These are phyloP conservation scores for Polymixis flavicincta DNA, from an alignment of 2,888 invertebrate genomes.

Conservation along the genomic window DNA sequence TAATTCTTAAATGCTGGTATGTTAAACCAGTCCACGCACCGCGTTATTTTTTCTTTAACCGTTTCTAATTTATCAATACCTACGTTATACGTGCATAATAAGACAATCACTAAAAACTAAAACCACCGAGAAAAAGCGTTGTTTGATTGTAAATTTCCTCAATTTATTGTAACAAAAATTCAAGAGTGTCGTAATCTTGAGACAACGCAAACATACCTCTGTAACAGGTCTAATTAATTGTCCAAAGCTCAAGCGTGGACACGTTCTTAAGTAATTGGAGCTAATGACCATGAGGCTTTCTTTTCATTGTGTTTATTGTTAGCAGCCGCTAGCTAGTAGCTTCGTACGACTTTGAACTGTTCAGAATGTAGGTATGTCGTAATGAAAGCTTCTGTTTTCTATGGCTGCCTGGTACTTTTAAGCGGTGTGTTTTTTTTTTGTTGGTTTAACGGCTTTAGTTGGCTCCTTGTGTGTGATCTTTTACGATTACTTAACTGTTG, in stretches of 20 bases:
- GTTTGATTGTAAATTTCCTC: too few species aligned
- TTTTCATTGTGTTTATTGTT: conserved; percentile 61
- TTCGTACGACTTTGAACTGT: conserved; percentile 28
- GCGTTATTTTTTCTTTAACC: too few species aligned
- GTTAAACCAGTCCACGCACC: conserved; percentile 44
- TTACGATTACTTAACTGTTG: not conserved
- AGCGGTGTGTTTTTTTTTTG: conserved; percentile 7
- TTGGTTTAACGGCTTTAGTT: not conserved
- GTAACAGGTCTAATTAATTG: conserved; percentile 36
- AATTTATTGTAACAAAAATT: too few species aligned
- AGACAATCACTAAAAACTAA: too few species aligned
- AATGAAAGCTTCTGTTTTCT: conserved; percentile 30
- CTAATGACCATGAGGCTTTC: conserved; percentile 62
- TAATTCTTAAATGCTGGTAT: conserved; percentile 17
- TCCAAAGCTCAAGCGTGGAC: conserved; percentile 49
- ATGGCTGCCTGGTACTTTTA: conserved; percentile 43
- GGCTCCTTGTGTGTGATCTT: not conserved
- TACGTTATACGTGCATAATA: too few species aligned
- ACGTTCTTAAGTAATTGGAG: conserved; percentile 59
- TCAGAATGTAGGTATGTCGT: conserved; percentile 28
- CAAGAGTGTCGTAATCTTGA: not conserved
- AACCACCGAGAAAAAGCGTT: too few species aligned
- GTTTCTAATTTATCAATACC: too few species aligned
- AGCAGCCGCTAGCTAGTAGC: conserved; percentile 12
- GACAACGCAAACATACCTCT: conserved; percentile 9